Percentiles rank a stretch among this genome's conserved stretches.
Evolutionary conservation across 2,113 vertebrate genomes (phyloP).

Genomic region (Python bivittatus): DNA sequence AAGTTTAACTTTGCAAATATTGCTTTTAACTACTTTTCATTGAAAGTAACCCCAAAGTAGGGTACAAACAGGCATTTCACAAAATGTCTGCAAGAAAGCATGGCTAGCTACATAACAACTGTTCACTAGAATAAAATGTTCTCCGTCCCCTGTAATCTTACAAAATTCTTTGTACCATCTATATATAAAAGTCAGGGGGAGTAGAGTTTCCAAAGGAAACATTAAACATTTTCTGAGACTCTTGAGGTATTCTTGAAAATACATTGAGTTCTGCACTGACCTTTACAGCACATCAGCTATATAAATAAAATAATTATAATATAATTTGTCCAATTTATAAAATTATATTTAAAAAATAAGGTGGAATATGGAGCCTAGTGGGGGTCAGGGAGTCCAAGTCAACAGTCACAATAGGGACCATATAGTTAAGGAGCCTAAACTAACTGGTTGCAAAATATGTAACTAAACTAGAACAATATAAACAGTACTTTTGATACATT

Average conservation of each 20-base stretch:
- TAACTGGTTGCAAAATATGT: neutral
- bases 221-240: neutral
- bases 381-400: neutral
- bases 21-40: neutral
- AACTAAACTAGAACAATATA: neutral
- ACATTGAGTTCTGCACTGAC: neutral
- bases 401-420: neutral
- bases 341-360: neutral
- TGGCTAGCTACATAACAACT: neutral
- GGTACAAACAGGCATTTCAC: neutral
- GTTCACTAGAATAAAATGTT: neutral
- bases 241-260: neutral
- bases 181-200: neutral
- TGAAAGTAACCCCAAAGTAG: neutral
- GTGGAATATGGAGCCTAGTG: neutral
- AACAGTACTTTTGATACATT: neutral
- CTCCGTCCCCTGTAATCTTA: neutral
- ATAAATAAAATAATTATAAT: neutral
- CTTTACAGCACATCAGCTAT: neutral
- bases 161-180: neutral
- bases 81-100: neutral
- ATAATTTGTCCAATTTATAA: no score
- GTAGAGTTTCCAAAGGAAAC: neutral
- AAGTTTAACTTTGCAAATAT: neutral
- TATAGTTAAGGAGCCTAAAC: neutral